Percentiles rank a stretch among this genome's conserved stretches.
Conservation (phyloP, 2,888 invertebrate genomes). For the Piscicola geometra region DNA sequence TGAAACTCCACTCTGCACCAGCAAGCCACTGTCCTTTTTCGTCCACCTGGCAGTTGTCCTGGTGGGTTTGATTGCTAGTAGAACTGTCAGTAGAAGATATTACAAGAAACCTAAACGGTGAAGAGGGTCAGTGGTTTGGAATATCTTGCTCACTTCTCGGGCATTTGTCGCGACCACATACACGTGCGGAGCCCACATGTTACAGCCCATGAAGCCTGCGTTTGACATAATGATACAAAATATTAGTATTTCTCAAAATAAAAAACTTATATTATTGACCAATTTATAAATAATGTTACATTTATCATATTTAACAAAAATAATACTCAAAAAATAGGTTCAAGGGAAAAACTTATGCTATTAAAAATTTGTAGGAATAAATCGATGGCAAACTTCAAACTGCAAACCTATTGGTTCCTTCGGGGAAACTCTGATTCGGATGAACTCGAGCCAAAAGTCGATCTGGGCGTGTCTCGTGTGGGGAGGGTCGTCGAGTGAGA, state of each 20-base stretch:
- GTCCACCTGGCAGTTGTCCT: constrained; percentile 58
- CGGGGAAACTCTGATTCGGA: constrained; percentile 65
- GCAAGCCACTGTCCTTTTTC: constrained; percentile 62
- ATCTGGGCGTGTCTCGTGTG: constrained; percentile 62
- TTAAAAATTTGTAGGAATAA: too few relatives aligned
- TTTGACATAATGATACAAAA: too few relatives aligned
- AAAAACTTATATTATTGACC: not conserved
- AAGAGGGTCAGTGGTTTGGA: too few relatives aligned
- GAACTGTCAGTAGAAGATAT: too few relatives aligned
- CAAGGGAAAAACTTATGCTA: too few relatives aligned
- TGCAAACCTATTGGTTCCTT: constrained; percentile 56
- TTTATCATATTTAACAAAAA: not conserved
- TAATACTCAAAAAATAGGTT: too few relatives aligned
- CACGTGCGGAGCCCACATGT: constrained; percentile 59
- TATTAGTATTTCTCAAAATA: not conserved
- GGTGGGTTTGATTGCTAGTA: not conserved
- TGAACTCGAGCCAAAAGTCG: constrained; percentile 70
- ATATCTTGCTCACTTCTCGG: constrained; percentile 56
- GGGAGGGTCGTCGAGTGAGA: constrained; percentile 66
- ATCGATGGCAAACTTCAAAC: too few relatives aligned
- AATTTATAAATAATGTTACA: not conserved
- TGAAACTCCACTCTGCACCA: constrained; percentile 45
- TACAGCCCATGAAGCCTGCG: constrained; percentile 63
- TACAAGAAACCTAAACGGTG: too few relatives aligned
- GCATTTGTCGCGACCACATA: constrained; percentile 66